A percentile compares a stretch with the other conserved stretches of the same genome.
Evolutionary conservation across 1,140 invertebrate species (phyloP).

Genomic region (Calosoma granatense): DNA sequence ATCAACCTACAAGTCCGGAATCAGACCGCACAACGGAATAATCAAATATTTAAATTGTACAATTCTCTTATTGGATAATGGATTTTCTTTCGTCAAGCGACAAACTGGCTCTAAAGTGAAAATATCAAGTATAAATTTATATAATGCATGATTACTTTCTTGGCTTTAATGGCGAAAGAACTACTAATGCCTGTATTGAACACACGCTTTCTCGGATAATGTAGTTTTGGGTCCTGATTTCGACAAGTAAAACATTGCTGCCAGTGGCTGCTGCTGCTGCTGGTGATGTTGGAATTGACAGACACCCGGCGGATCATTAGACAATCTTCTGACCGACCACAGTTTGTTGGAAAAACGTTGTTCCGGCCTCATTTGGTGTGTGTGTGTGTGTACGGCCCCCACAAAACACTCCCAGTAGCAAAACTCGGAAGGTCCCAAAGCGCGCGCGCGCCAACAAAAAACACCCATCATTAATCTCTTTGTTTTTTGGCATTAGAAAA

Average conservation of each 20-base stretch:
- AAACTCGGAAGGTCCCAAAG: not conserved
- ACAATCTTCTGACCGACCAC: not conserved
- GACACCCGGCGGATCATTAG: not conserved
- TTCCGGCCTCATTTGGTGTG: not conserved
- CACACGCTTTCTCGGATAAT: no score
- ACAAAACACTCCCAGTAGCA: not conserved
- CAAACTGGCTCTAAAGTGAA: no score
- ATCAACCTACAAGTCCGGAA: not conserved
- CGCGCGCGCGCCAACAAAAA: not conserved
- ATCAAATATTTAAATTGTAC: not conserved
- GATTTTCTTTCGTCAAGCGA: no score
- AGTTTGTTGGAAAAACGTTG: not conserved
- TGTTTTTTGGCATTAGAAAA: conserved; percentile 9
- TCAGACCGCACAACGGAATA: not conserved
- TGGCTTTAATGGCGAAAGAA: no score
- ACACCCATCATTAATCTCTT: conserved; percentile 6
- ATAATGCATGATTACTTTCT: no score
- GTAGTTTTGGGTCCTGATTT: no score
- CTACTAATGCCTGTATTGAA: no score
- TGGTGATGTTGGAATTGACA: no score
- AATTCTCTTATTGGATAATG: not conserved
- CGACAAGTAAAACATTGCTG: no score
- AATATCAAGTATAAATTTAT: no score
- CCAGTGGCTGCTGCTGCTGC: no score
- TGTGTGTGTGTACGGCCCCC: no score